Conservation (phyloP, 1,140 invertebrate species). For the Drosophila pseudoobscura region DNA sequence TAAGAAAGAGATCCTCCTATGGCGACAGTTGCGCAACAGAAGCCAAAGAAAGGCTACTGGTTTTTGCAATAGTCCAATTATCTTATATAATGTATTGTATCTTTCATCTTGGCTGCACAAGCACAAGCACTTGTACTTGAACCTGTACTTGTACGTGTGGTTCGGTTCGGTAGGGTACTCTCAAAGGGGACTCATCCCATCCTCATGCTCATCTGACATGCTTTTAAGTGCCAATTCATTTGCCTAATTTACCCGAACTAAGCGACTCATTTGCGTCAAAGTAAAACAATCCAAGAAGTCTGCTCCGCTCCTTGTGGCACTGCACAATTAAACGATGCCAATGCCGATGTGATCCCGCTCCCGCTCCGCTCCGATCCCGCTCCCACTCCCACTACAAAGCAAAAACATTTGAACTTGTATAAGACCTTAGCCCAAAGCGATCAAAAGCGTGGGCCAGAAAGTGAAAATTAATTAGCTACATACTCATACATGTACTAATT, state of each 20-base stretch:
- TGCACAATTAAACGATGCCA: constrained; percentile 61
- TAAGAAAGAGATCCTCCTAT: no score
- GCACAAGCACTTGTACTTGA: constrained; percentile 26
- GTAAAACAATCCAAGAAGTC: constrained; percentile 39
- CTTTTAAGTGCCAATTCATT: constrained; percentile 52
- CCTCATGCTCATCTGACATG: constrained; percentile 24
- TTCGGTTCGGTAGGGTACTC: no score
- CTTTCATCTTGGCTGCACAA: constrained; percentile 4
- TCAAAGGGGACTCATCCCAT: neutral
- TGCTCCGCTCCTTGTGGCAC: constrained; percentile 28
- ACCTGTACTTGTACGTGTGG: constrained; percentile 34
- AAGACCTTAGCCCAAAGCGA: constrained; percentile 64
- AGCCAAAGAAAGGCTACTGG: no score
- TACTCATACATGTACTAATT: constrained; percentile 64
- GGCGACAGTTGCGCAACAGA: no score
- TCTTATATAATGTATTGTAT: no score
- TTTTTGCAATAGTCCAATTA: no score
- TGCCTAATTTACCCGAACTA: constrained; percentile 69
- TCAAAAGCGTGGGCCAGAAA: constrained; percentile 65
- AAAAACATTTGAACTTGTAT: constrained; percentile 71
- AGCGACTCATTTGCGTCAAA: constrained; percentile 76
- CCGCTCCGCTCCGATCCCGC: no score
- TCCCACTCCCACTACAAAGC: constrained; percentile 65
- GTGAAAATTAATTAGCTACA: constrained; percentile 77
- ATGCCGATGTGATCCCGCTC: constrained; percentile 20